These are phyloP conservation scores for Cistogaster globosa DNA, from an alignment of 2,888 invertebrate species.

Conservation along the genomic window DNA sequence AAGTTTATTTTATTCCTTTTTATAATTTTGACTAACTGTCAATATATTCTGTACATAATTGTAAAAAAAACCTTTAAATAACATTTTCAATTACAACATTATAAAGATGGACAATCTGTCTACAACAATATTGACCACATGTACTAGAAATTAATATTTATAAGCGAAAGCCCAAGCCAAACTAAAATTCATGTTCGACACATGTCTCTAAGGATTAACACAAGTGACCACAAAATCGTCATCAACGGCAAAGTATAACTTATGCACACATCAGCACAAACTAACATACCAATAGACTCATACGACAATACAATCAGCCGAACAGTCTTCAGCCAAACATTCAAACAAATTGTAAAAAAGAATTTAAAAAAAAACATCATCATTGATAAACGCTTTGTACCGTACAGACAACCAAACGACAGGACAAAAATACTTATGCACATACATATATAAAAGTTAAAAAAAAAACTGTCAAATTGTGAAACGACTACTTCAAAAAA, in stretches of 20 bases:
- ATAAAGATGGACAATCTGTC: conserved; percentile 83
- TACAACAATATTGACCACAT: conserved; percentile 77
- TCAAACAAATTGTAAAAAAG: conserved; percentile 21
- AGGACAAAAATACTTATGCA: conserved; percentile 25
- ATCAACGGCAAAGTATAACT: conserved; percentile 71
- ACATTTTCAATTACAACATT: conserved; percentile 82
- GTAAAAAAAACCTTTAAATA: conserved; percentile 57
- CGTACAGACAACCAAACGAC: conserved; percentile 4
- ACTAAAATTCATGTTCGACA: conserved; percentile 81
- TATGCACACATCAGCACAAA: background rate
- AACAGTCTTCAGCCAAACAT: conserved; percentile 35
- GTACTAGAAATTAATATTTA: conserved; percentile 80
- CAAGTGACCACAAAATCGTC: conserved; percentile 81
- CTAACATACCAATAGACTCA: conserved; percentile 19
- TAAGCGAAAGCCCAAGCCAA: conserved; percentile 77
- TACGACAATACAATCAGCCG: conserved; percentile 17
- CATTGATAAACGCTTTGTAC: conserved; percentile 52
- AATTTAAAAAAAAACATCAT: conserved; percentile 34
- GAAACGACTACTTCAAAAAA: conserved; percentile 58
- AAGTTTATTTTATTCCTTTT: conserved; percentile 10
- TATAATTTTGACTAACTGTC: conserved; percentile 49
- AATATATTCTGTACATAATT: conserved; percentile 35
- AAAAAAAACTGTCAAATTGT: conserved; percentile 55
- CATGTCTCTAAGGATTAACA: conserved; percentile 82
- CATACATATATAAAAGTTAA: background rate